A percentile compares a stretch with the other conserved stretches of the same genome.
phyloP scores from a whole-genome alignment of 2,888 invertebrate genomes.

The Drosophila fungiperda region DNA sequence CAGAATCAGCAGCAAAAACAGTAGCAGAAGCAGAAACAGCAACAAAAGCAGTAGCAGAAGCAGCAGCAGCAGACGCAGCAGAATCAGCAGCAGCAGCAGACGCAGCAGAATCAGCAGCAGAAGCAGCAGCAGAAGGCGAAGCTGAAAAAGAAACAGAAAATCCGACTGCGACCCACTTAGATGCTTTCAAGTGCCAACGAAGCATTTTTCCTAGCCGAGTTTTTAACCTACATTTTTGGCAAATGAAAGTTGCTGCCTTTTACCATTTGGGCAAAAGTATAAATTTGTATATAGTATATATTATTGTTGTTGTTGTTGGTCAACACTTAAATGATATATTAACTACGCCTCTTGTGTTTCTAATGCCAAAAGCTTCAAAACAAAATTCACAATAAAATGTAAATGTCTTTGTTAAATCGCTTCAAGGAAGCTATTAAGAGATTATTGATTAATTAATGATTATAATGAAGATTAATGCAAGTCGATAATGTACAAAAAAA shows the following conservation, averaged over 20 bases:
- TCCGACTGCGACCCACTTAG: slow-evolving; percentile 66
- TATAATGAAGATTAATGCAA: too few species aligned
- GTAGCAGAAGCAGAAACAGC: neutral
- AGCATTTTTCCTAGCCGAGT: slow-evolving; percentile 58
- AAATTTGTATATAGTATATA: slow-evolving; percentile 2
- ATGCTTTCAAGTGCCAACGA: slow-evolving; percentile 71
- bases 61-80: neutral
- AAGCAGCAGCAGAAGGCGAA: neutral
- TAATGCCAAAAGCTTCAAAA: neutral
- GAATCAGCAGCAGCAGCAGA: neutral
- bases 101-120: neutral
- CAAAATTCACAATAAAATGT: neutral
- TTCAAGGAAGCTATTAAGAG: neutral
- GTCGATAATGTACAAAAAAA: neutral
- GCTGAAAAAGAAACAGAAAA: neutral
- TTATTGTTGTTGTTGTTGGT: slow-evolving; percentile 20
- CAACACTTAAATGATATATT: slow-evolving; percentile 46
- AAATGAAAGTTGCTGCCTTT: slow-evolving; percentile 49
- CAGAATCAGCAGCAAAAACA: neutral
- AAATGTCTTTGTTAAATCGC: neutral
- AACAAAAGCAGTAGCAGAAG: neutral
- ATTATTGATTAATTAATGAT: neutral
- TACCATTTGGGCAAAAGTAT: neutral
- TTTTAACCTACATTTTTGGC: slow-evolving; percentile 76
- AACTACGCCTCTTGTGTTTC: slow-evolving; percentile 38